Base-by-base conservation (phyloP, 1,140 invertebrate species). In the Ceratosolen fusciceps region DNA sequence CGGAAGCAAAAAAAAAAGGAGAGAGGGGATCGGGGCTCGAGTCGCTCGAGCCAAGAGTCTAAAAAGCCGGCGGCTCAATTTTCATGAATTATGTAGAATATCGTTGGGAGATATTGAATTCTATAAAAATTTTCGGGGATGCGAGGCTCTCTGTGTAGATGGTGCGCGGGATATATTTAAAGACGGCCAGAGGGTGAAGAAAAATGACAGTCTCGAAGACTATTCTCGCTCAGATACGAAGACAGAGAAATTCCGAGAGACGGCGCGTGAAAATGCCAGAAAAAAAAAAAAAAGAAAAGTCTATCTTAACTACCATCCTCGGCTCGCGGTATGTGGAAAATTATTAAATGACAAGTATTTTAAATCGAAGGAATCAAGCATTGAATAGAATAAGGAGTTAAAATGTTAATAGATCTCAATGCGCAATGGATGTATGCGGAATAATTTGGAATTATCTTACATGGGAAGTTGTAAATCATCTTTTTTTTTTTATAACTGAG, bases 81-180 rank as follows among this genome's bases (percentile, higher is more conserved):
- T 88, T 88, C 86, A 89, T 89, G 86, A 89, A 89, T 88, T 88
- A 88, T 88, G 87, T 86, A 89, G 86, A 85, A 86, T 84, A 85
- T 86, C 81, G 85, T 79, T 84, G 83, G 82, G 85, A 83, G 81
- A 87, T 87, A 89, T 88, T 87, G 87, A 89, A 88, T 90, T 88
- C 82, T 81, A 83, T 83, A 75, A 87, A 86, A 86, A 60, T 87
- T 89, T 88, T 86, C 79, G 84, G 83, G 82, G 76, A 83, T 82
- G 77, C 79, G 72, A 80, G 80, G 74, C 77, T 77, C 78, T 70
- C 81, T 26, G 74, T 75, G 65, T 65, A 83, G 74, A 56, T 81
- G 81, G 65, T 62, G 16, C 5, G 10, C 19, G 19, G 26, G 3
- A 43, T 43, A 56, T 58, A 54, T 65, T 65, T 52, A 24, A 12